Conservation (phyloP, 2,888 invertebrate species). For the Sclerodermus sp. region DNA sequence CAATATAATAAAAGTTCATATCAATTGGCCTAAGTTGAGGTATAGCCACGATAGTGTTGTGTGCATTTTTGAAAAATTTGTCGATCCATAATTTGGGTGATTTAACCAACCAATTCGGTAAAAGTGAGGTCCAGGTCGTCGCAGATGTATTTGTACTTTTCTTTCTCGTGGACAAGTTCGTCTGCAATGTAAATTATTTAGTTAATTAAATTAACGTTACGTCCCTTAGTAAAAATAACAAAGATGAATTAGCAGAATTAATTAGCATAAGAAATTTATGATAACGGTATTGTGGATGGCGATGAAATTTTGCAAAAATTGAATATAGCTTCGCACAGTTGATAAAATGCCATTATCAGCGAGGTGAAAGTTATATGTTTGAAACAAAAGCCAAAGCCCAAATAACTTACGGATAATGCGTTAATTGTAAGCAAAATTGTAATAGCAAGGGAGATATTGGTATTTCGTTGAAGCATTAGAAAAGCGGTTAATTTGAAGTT, state of each 20-base stretch:
- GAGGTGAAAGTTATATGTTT: not conserved
- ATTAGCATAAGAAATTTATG: too few species aligned
- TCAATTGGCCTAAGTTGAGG: constrained; percentile 21
- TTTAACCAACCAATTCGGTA: constrained; percentile 75
- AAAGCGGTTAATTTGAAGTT: constrained; percentile 28
- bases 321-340: too few species aligned
- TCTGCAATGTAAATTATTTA: constrained; percentile 65
- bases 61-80: constrained; percentile 11
- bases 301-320: too few species aligned
- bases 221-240: too few species aligned
- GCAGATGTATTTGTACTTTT: constrained; percentile 99
- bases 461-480: constrained; percentile 39
- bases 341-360: too few species aligned
- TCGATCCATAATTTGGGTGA: constrained; percentile 13
- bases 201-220: too few species aligned
- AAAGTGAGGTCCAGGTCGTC: constrained; percentile 99
- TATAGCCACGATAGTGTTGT: not conserved
- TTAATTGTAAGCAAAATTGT: constrained; percentile 49
- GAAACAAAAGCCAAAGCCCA: not conserved
- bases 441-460: constrained; percentile 28
- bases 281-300: too few species aligned
- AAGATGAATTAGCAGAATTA: too few species aligned
- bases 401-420: constrained; percentile 40
- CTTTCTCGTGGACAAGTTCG: constrained; percentile 95
- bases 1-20: constrained; percentile 47